phyloP scores from a whole-genome alignment of 92 coral and sea anemone genomes.

The Porites lobata region DNA sequence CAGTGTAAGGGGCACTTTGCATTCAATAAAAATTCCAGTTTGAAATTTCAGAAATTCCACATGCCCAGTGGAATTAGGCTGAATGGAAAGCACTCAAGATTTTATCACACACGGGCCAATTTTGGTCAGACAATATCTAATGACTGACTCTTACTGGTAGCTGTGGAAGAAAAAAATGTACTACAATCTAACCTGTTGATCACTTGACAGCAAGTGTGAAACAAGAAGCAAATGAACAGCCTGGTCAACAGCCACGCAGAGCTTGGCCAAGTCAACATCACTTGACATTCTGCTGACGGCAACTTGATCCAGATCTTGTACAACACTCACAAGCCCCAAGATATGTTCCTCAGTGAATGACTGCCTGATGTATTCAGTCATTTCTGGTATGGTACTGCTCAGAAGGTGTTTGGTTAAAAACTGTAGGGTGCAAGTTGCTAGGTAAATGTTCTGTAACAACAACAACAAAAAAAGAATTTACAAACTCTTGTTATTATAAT shows the following conservation, averaged over 20 bases:
- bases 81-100: no score
- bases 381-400: slow-evolving; percentile 70
- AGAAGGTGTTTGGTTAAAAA: slow-evolving; percentile 87
- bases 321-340: slow-evolving; percentile 59
- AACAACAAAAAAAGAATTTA: not conserved
- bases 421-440: slow-evolving; percentile 88
- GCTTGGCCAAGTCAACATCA: slow-evolving; percentile 70
- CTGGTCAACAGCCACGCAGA: slow-evolving; percentile 80
- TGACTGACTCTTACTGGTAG: not conserved
- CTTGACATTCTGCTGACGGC: slow-evolving; percentile 46
- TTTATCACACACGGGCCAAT: no score
- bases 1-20: no score
- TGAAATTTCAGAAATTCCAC: no score
- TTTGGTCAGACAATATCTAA: no score
- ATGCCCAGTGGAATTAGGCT: no score
- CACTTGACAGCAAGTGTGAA: slow-evolving; percentile 57
- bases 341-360: slow-evolving; percentile 81
- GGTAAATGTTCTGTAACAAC: slow-evolving; percentile 79
- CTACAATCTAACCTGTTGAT: slow-evolving; percentile 11
- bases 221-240: slow-evolving; percentile 85
- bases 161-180: no score
- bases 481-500: not conserved
- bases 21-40: no score
- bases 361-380: slow-evolving; percentile 71
- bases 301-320: slow-evolving; percentile 85